Evolutionary conservation across 2,888 invertebrate species (phyloP).

Genomic region (Campaea margaritaria): DNA sequence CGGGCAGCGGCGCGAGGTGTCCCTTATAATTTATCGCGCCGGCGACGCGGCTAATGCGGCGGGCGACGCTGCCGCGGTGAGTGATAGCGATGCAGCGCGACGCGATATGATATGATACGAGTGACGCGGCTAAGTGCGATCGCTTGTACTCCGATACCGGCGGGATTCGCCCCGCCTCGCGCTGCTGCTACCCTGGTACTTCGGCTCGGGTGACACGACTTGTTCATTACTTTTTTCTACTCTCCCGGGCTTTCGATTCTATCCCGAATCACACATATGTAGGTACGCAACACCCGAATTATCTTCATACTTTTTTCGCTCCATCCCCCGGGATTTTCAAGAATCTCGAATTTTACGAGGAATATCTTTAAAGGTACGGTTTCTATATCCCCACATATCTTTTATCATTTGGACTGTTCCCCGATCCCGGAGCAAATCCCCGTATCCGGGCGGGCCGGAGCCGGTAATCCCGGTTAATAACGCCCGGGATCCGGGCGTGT

Average conservation of each 20-base stretch:
- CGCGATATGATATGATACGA: constrained; percentile 70
- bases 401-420: constrained; percentile 80
- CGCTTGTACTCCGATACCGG: constrained; percentile 81
- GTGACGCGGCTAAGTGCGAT: constrained; percentile 82
- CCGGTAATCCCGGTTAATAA: constrained; percentile 84
- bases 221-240: constrained; percentile 58
- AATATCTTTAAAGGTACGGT: constrained; percentile 36
- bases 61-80: constrained; percentile 69
- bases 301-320: constrained; percentile 28
- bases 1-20: constrained; percentile 65
- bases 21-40: constrained; percentile 76
- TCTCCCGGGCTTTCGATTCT: constrained; percentile 26
- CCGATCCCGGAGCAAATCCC: constrained; percentile 82
- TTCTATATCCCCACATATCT: constrained; percentile 62
- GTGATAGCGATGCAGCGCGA: constrained; percentile 76
- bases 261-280: constrained; percentile 8
- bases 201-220: constrained; percentile 46
- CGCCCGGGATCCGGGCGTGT: constrained; percentile 63
- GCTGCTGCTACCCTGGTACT: constrained; percentile 27
- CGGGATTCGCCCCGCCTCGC: constrained; percentile 48
- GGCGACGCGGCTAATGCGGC: constrained; percentile 81
- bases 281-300: constrained; percentile 19
- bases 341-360: constrained; percentile 30
- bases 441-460: constrained; percentile 76
- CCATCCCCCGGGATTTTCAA: constrained; percentile 29